These are phyloP conservation scores for Trachelus troglodyta DNA, from an alignment of 2,888 invertebrate species.

Conservation along the genomic window DNA sequence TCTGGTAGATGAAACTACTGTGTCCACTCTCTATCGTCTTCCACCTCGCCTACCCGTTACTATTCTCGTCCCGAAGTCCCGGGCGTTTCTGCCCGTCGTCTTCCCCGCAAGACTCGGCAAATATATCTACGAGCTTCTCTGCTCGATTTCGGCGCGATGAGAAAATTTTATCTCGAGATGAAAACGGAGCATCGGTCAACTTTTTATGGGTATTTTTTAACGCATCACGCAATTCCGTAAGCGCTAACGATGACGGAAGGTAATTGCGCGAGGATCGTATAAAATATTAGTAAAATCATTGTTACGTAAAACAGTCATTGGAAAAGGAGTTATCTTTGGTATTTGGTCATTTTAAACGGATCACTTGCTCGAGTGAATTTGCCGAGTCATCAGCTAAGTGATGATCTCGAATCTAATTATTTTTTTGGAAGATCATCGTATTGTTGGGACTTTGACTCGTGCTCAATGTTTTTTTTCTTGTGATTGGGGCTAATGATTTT, in stretches of 20 bases:
- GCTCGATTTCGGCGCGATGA: neutral
- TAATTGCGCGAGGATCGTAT: neutral
- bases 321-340: neutral
- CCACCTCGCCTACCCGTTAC: constrained; percentile 58
- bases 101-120: constrained; percentile 48
- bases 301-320: neutral
- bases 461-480: neutral
- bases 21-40: constrained; percentile 42
- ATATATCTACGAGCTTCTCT: constrained; percentile 57
- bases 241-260: neutral
- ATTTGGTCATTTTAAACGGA: neutral
- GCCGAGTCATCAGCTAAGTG: neutral
- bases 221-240: neutral
- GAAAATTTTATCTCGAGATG: neutral
- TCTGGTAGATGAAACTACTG: neutral
- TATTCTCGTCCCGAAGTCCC: constrained; percentile 62
- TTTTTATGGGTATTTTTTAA: neutral
- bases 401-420: neutral
- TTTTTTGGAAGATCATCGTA: neutral
- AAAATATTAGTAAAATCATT: neutral
- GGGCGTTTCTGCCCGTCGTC: constrained; percentile 49
- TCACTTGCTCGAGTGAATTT: neutral
- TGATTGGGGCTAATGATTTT: neutral
- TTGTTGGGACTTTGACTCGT: neutral
- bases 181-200: neutral